Evolutionary conservation across 2,797 vertebrate species (phyloP).

Genomic region (Chanos chanos): DNA sequence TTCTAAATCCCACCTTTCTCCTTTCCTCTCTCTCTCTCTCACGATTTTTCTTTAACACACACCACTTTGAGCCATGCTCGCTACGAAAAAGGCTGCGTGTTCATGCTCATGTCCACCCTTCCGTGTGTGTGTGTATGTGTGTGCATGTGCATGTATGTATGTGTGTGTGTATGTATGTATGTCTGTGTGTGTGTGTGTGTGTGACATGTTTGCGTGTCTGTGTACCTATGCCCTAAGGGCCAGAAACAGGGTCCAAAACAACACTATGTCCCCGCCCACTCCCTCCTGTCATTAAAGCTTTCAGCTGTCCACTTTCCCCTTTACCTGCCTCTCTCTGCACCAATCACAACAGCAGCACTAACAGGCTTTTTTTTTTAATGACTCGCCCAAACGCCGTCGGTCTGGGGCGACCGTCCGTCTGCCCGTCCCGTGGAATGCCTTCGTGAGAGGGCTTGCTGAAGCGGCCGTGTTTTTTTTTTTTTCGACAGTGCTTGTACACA

Average conservation of each 20-base stretch:
- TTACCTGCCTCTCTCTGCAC: background rate
- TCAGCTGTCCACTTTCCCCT: too few relatives aligned
- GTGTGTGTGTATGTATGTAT: constrained; percentile 18
- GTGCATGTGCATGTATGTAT: constrained; percentile 9
- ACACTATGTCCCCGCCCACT: too few relatives aligned
- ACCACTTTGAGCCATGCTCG: background rate
- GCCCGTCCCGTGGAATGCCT: too few relatives aligned
- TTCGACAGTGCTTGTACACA: too few relatives aligned
- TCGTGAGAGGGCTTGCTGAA: too few relatives aligned
- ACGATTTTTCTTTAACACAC: background rate
- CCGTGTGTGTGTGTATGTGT: background rate
- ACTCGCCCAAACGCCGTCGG: too few relatives aligned
- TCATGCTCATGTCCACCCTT: too few relatives aligned
- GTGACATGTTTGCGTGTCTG: background rate
- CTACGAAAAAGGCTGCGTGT: background rate
- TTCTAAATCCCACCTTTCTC: background rate
- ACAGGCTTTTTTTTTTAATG: too few relatives aligned
- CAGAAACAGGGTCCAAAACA: background rate
- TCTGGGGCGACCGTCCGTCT: too few relatives aligned
- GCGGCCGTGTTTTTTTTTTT: too few relatives aligned
- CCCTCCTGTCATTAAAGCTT: background rate
- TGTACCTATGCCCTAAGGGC: background rate
- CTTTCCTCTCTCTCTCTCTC: background rate
- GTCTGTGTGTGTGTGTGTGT: background rate
- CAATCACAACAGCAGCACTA: too few relatives aligned